Base-by-base conservation (phyloP, 2,888 invertebrate species). In the Pharmacophagus antenor region DNA sequence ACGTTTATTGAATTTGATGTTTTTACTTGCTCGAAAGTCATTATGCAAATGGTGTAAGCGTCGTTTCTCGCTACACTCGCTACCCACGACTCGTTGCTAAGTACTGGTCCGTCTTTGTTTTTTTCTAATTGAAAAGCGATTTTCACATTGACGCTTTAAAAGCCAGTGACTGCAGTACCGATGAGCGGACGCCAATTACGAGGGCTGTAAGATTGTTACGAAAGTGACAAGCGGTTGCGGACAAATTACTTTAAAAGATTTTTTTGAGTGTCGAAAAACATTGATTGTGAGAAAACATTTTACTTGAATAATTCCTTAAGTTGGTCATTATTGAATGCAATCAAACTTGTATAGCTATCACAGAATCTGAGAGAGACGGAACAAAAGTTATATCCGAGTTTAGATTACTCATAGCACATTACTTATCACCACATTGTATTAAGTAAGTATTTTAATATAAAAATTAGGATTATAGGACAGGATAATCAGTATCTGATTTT, bases 61-160 rank as follows among this genome's bases (percentile, higher is more conserved):
- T 44, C 42, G 42, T 10, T 44, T 44, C 50, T 50, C 44, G 25
- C 18, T 23, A 42, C 25, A 12, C 25, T 44, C 20, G 18, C 25
- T 25, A 47, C 47, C 50, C 20, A n/a, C 51, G 44, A 8, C 37
- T 22, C 18, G 31, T 21, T 22, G 37, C 20, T 27, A 21, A 27
- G 49, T 48, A 47, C 15, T 10, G 17, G 15, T n/a, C 4, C 5
- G 21, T 47, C 41, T 37, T 52, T 22, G 17, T 46, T 58, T 67
- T 65, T 65, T 64, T 63, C 64, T 69, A 68, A 70, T 70, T 70
- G 70, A 66, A 67, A 63, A 67, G 63, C 68, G 65, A 65, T 67
- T 67, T 65, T 65, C 62, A 65, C 67, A 66, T 66, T 66, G 60
- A 47, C 55, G 55, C 44, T 60, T 55, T 56, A 60, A 60, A 60